phyloP scores from a whole-genome alignment of 2,888 invertebrate species.

The Xiphydria camelus region DNA sequence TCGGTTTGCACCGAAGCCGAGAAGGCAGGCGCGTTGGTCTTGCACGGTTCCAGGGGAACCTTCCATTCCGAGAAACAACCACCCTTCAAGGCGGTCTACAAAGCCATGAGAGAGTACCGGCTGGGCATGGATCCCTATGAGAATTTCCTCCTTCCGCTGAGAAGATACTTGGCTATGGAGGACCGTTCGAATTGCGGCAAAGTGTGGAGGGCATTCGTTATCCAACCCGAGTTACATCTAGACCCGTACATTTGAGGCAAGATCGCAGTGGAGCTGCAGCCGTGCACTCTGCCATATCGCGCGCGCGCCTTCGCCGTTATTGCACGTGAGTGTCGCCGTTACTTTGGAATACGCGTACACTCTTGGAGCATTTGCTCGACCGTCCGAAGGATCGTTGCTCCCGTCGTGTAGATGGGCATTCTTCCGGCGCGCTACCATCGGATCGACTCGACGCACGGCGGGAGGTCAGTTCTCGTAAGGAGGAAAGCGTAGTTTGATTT shows the following conservation, averaged over 20 bases:
- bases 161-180: constrained; percentile 61
- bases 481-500: no score
- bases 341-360: no score
- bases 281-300: no score
- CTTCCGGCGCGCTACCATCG: no score
- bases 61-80: constrained; percentile 88
- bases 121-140: constrained; percentile 68
- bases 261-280: no score
- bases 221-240: constrained; percentile 50
- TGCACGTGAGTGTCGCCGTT: no score
- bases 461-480: no score
- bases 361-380: no score
- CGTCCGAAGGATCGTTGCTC: no score
- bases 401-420: no score
- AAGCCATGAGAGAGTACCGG: constrained; percentile 69
- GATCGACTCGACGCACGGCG: no score
- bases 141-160: constrained; percentile 65
- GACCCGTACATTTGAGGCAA: constrained; percentile 5
- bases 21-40: constrained; percentile 73
- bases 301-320: no score
- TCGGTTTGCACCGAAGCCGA: constrained; percentile 79
- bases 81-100: constrained; percentile 75
- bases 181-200: constrained; percentile 69
- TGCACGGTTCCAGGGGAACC: constrained; percentile 87
- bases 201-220: constrained; percentile 61